Base-by-base conservation (phyloP, 2,888 invertebrate species). In the Eumacrocentrus americanus region DNA sequence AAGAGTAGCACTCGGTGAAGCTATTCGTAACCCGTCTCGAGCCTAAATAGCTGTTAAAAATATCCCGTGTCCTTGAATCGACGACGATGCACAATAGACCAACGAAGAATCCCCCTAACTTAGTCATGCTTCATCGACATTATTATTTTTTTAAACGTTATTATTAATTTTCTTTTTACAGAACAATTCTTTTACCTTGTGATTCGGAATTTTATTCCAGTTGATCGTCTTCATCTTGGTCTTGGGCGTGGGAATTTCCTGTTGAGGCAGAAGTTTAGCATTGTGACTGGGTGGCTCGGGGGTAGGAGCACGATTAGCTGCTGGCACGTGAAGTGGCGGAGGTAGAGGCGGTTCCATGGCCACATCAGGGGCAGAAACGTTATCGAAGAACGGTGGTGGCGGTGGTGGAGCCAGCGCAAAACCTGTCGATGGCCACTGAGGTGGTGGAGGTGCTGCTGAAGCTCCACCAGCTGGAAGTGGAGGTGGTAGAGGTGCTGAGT, bases 151-250 rank as follows among this genome's bases (percentile, higher is more conserved):
- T n/a, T n/a, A n/a, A n/a, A n/a, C n/a, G n/a, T n/a, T n/a, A n/a
- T n/a, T n/a, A n/a, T n/a, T n/a, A n/a, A n/a, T n/a, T n/a, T 23
- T 12, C 7, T 6, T 1, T 22, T 4, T 34, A 14, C 29, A 29
- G n/a, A 16, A 22, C 34, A 2, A 18, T 35, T 7, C n/a, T 37
- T 12, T 22, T 57, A 91, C 91, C 84, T 93, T 94, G 77, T 90
- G 91, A 75, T 90, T 91, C 35, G 97, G 95, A 72, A 98, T 95
- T 82, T 97, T 98, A 78, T 94, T 94, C 98, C 98, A 98, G 77
- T 98, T 97, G 66, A 98, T 91, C 0, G 96, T 95, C 83, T 95
- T 96, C 95, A 98, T 96, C 82, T 96, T 97, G 23, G 92, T 88
- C 81, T 92, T 94, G n/a, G 98, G 97, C 61, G 90, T 89, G 0